Conservation (phyloP, 2,888 invertebrate species). For the Scaeva pyrastri region DNA sequence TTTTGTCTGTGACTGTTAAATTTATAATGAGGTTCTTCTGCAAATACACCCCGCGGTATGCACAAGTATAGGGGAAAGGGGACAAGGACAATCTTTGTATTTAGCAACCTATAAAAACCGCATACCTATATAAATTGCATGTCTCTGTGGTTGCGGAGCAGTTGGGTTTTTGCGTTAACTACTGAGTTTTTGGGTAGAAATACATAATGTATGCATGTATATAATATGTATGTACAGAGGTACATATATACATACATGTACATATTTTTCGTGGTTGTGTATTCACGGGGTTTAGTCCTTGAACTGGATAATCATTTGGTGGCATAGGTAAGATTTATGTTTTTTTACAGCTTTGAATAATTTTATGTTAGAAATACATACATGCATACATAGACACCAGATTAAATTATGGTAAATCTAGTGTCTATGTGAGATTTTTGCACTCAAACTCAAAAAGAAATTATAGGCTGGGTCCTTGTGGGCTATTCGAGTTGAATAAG, state of each 20-base stretch:
- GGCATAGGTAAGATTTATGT: conserved; percentile 52
- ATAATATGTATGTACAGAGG: not conserved
- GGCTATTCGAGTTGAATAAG: too few species aligned
- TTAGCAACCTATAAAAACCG: conserved; percentile 65
- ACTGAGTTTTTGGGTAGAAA: not conserved
- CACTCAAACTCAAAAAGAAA: too few species aligned
- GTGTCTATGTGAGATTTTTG: too few species aligned
- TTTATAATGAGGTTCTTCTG: conserved; percentile 69
- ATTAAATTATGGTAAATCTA: too few species aligned
- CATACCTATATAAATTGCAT: conserved; percentile 72
- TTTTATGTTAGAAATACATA: not conserved
- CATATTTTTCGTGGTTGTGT: conserved; percentile 25
- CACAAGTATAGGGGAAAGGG: not conserved
- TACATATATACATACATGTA: too few species aligned
- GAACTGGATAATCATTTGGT: conserved; percentile 67
- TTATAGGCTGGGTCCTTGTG: too few species aligned
- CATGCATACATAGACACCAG: too few species aligned
- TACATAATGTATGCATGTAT: too few species aligned
- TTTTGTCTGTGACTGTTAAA: conserved; percentile 71
- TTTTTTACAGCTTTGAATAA: conserved; percentile 38
- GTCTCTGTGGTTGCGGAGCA: conserved; percentile 61
- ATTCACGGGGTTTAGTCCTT: conserved; percentile 56
- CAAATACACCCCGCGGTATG: not conserved
- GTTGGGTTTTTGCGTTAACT: conserved; percentile 57
- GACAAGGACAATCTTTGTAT: conserved; percentile 65